phyloP scores from a whole-genome alignment of 1,140 invertebrate species.

The Drosophila albomicans region DNA sequence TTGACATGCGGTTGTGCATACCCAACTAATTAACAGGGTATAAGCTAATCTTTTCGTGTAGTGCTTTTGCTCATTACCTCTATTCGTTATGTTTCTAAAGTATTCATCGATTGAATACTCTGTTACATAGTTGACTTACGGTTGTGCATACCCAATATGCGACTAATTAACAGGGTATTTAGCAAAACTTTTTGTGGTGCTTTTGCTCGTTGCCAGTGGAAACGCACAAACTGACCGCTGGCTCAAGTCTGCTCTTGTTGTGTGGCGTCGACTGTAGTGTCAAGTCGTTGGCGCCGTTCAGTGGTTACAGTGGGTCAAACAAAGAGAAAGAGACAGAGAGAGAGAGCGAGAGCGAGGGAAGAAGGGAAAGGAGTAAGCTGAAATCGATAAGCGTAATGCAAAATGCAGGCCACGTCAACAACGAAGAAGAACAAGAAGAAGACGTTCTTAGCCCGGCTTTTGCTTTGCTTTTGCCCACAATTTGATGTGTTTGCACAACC shows the following conservation, averaged over 20 bases:
- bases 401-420: conserved; percentile 36
- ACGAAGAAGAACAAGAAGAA: too few species aligned
- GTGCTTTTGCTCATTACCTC: background rate
- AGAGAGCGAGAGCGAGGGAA: background rate
- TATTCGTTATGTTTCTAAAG: too few species aligned
- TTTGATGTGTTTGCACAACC: conserved; percentile 30
- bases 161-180: background rate
- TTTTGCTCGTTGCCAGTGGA: conserved; percentile 1
- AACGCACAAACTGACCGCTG: conserved; percentile 6
- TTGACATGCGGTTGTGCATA: background rate
- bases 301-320: conserved; percentile 11
- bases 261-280: conserved; percentile 1
- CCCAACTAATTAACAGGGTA: conserved; percentile 2
- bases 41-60: background rate
- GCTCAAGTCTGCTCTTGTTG: conserved; percentile 1
- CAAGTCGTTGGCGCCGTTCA: background rate
- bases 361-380: background rate
- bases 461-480: too few species aligned
- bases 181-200: background rate
- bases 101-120: background rate
- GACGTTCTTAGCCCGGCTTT: too few species aligned
- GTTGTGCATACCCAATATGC: background rate
- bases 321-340: background rate
- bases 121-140: background rate
- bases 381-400: conserved; percentile 12